Evolutionary conservation across 1,140 invertebrate species (phyloP), one percentile per base, ranked within the genome.

Genomic region (Microplitis demolitor): DNA sequence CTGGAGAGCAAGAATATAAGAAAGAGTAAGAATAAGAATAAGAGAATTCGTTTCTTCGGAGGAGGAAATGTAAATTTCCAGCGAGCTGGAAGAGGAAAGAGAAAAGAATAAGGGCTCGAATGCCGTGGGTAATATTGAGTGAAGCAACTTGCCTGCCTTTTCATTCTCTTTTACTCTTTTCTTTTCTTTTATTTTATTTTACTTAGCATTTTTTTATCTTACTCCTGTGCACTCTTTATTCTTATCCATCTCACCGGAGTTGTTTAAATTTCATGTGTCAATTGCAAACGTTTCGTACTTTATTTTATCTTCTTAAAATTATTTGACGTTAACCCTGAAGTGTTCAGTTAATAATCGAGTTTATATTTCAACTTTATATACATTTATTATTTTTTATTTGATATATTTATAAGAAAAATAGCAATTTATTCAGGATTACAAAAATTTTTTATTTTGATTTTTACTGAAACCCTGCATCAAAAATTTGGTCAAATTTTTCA

Each of bases 1-100:
- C 37, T 54, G 56, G 50, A 69, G 64, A 71, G 56, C 63, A 33
- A 54, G 56, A 66, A 67, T 39, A 73, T 51, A 60, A 68, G 45
- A 24, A 24, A 24, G 51, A 75, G 39, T 71, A 71, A 53, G 69
- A 62, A 67, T 45, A 66, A 81, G 81, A 79, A 45, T 51, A 33
- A 31, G 16, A 37, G 16, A 51, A 37, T 35, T 58, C 51, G 14
- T 60, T 64, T 9, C 64, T 51, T 62, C 80, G 82, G 80, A 45
- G 39, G 39, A 85, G 83, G 82, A 85, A 87, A 88, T 87, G 87
- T 88, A 88, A 87, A 88, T 88, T 87, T 87, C 77, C 84, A 87
- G 77, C 82, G 85, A 87, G 80, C 77, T 85, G 86, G 85, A 87
- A 51, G 56, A 85, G 80, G 79, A 84, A 81, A 83, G 82, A 84